Conservation (phyloP, 2,888 invertebrate species). For the Stenoptilia bipunctidactyla region DNA sequence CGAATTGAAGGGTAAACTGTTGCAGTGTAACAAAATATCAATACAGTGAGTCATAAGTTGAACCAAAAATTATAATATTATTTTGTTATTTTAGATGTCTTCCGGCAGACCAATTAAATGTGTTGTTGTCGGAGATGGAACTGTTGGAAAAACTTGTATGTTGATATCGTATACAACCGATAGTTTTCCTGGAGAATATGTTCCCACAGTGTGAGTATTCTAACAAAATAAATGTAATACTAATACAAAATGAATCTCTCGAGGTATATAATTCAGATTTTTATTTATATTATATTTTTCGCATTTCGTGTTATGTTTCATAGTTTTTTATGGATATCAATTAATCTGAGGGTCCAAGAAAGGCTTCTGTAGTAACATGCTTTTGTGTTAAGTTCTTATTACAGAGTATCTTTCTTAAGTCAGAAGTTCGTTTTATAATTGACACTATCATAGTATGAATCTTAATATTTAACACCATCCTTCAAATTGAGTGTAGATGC, state of each 20-base stretch:
- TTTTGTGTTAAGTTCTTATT: no score
- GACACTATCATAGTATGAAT: no score
- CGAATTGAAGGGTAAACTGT: no score
- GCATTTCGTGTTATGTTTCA: not conserved
- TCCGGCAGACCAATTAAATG: slow-evolving; percentile 93
- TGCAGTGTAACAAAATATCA: not conserved
- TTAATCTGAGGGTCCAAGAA: not conserved
- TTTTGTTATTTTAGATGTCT: slow-evolving; percentile 76
- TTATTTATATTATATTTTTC: not conserved
- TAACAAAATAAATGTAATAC: no score
- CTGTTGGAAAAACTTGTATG: slow-evolving; percentile 95
- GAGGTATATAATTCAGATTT: no score
- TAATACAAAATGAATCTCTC: no score
- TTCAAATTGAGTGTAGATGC: no score
- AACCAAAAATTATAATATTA: not conserved
- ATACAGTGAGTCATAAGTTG: not conserved
- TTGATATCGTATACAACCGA: slow-evolving; percentile 93
- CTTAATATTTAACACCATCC: no score
- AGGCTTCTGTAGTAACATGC: no score
- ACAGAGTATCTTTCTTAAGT: no score
- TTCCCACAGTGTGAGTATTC: slow-evolving; percentile 89
- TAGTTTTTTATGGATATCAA: not conserved
- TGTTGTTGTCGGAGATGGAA: slow-evolving; percentile 93
- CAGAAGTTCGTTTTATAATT: no score
- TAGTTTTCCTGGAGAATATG: slow-evolving; percentile 95